These are phyloP conservation scores for Heliconius cydno DNA, from an alignment of 2,888 invertebrate species.

Conservation along the genomic window DNA sequence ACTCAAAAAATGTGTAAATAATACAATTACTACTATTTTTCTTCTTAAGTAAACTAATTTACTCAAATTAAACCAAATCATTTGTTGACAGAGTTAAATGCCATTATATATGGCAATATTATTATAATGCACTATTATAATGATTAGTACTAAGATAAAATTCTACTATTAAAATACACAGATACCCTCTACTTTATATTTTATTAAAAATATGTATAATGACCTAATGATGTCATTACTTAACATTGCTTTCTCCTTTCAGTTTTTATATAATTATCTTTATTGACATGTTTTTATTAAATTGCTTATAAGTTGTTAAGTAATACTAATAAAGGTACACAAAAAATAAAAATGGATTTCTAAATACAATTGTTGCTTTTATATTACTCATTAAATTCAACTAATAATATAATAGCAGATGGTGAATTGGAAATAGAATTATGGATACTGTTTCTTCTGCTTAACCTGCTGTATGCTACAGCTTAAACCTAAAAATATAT, in stretches of 20 bases:
- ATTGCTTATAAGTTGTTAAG: neutral
- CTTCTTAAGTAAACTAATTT: neutral
- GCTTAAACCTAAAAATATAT: too few species aligned
- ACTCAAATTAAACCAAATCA: neutral
- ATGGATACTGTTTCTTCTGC: too few species aligned
- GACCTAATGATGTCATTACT: constrained; percentile 16
- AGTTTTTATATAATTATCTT: neutral
- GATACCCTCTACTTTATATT: neutral
- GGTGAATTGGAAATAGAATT: too few species aligned
- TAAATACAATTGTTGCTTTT: too few species aligned
- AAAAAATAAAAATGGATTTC: too few species aligned
- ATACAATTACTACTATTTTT: neutral
- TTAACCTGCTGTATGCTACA: too few species aligned
- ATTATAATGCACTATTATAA: too few species aligned
- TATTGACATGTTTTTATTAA: neutral
- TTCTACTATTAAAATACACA: neutral
- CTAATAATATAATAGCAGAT: too few species aligned
- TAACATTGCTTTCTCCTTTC: neutral
- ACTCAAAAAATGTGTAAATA: too few species aligned
- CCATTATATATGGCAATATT: neutral
- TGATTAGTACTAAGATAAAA: neutral
- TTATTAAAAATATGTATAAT: neutral
- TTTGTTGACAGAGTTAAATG: neutral
- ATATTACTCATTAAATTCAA: too few species aligned
- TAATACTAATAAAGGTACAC: too few species aligned